A percentile compares a stretch with the other conserved stretches of the same genome.
These are phyloP conservation scores for Tetranychus truncatus DNA, from an alignment of 2,888 invertebrate species.

Conservation along the genomic window DNA sequence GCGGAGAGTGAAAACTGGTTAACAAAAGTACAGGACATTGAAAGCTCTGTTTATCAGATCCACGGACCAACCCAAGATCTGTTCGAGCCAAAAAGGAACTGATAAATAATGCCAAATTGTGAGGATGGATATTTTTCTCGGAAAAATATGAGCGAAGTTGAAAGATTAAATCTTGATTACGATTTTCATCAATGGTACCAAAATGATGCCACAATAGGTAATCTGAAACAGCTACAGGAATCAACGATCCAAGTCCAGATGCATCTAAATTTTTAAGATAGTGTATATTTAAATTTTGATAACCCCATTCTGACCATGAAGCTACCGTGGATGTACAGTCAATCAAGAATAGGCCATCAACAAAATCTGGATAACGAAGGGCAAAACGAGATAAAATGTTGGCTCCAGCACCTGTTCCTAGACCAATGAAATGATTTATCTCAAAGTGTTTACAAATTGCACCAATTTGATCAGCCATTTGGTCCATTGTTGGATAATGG, in stretches of 20 bases:
- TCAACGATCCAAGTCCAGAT: not conserved
- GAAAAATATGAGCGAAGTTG: slow-evolving; percentile 81
- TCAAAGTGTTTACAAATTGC: slow-evolving; percentile 57
- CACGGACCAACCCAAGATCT: slow-evolving; percentile 42
- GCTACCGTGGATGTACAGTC: slow-evolving; percentile 79
- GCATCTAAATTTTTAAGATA: slow-evolving; percentile 67
- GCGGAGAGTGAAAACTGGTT: slow-evolving; percentile 78
- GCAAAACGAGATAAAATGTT: slow-evolving; percentile 84
- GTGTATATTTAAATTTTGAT: slow-evolving; percentile 80
- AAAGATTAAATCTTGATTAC: slow-evolving; percentile 75
- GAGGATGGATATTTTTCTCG: slow-evolving; percentile 61
- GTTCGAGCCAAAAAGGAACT: slow-evolving; percentile 72
- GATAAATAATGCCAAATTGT: slow-evolving; percentile 77
- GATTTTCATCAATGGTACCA: slow-evolving; percentile 67
- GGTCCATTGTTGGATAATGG: slow-evolving; percentile 90
- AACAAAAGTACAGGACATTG: slow-evolving; percentile 63
- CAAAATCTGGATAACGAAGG: slow-evolving; percentile 43
- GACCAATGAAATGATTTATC: slow-evolving; percentile 53
- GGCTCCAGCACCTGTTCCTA: slow-evolving; percentile 92
- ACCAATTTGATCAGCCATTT: slow-evolving; percentile 70
- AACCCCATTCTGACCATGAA: slow-evolving; percentile 98
- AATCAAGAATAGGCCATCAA: slow-evolving; percentile 74
- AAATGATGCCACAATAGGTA: slow-evolving; percentile 99
- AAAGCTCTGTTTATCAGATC: slow-evolving; percentile 28
- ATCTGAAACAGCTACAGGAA: slow-evolving; percentile 57